Base-by-base conservation (phyloP, 2,888 invertebrate species). In the Drosophila kanekoi region DNA sequence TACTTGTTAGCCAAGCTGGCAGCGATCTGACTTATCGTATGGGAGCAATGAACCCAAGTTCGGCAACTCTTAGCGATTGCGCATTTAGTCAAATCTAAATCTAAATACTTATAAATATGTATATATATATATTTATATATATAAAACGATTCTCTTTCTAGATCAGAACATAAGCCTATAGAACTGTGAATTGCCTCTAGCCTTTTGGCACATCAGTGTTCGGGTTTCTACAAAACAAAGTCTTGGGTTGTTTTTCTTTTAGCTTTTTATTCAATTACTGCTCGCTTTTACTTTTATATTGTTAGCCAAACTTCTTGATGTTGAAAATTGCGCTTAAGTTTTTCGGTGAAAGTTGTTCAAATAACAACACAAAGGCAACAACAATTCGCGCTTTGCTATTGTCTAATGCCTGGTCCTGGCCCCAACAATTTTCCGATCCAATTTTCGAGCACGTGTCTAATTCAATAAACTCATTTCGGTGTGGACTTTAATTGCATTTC, bases 401-500 rank as follows among this genome's bases (percentile, higher is more conserved):
- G 60, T 69, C 41, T 41, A 63, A 66, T 48, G 68, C 28, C 48
- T 20, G 49, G n/a, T 72, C 66, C 57, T 68, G 62, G 63, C 41
- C 60, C 28, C 73, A 35, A n/a, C 67, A 77, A 76, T 76, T 76
- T 64, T 69, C 57, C 33, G 63, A 37, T 73, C 44, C 68, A 76
- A 78, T 76, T 77, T 67, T 44, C 66, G 65, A 69, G 83, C 83
- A 88, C 83, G 83, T 83, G 83, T 80, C 83, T 86, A 88, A 83
- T 83, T 86, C 86, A 86, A 88, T 86, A 79, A 77, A 77, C 83
- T 75, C 54, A 79, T 71, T 77, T 79, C 60, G 51, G 28, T 54
- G 54, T 33, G 45, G 45, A 68, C 68, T 81, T 82, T 88, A 86
- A 83, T 83, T 88, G 86, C 61, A 60, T 69, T 77, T 45, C 52